A percentile compares a stretch with the other conserved stretches of the same genome.
Conservation (phyloP, 1,140 invertebrate genomes). For the Forficula auricularia region DNA sequence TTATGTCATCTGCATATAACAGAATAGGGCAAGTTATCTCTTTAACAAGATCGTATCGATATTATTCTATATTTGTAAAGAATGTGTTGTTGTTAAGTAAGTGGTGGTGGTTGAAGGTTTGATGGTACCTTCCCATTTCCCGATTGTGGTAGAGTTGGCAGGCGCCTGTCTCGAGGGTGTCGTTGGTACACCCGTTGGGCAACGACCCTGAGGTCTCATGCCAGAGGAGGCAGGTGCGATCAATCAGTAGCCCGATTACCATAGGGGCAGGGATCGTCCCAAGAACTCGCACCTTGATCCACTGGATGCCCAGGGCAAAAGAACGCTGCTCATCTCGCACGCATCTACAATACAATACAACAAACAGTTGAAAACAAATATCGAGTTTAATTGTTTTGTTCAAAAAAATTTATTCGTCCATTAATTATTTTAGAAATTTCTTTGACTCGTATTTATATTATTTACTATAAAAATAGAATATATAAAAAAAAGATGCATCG, state of each 20-base stretch:
- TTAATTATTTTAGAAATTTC: neutral
- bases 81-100: too few relatives aligned
- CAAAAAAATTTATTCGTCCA: neutral
- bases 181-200: neutral
- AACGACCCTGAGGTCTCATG: slow-evolving; percentile 35
- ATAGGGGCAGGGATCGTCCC: slow-evolving; percentile 77
- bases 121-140: slow-evolving; percentile 49
- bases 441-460: neutral
- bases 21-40: too few relatives aligned
- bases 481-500: slow-evolving; percentile 22
- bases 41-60: too few relatives aligned
- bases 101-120: too few relatives aligned
- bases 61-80: too few relatives aligned
- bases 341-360: slow-evolving; percentile 33
- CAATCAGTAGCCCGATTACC: slow-evolving; percentile 67
- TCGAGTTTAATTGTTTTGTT: neutral
- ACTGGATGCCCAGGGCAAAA: slow-evolving; percentile 73
- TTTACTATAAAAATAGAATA: neutral
- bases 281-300: slow-evolving; percentile 59
- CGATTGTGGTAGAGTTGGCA: slow-evolving; percentile 52
- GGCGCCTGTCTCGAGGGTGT: slow-evolving; percentile 28
- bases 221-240: slow-evolving; percentile 67
- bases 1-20: too few relatives aligned
- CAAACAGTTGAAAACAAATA: neutral
- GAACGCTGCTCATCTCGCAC: slow-evolving; percentile 65